These are phyloP conservation scores for Microtus pennsylvanicus DNA, from an alignment of 2,113 vertebrate species.

Conservation along the genomic window DNA sequence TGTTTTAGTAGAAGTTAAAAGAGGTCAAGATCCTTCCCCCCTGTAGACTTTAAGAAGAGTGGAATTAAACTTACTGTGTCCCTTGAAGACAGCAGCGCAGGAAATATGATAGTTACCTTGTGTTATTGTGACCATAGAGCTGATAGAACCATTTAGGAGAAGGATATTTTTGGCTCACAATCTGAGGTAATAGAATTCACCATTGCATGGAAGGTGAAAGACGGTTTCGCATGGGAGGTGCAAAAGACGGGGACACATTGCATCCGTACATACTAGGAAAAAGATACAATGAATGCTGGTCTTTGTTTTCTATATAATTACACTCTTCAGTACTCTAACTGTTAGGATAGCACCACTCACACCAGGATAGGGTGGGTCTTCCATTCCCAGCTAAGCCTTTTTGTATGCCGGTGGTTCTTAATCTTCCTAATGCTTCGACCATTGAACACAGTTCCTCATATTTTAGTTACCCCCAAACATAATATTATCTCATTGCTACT, in stretches of 20 bases:
- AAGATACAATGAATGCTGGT: neutral
- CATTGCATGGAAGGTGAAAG: neutral
- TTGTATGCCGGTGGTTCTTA: neutral
- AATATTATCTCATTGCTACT: neutral
- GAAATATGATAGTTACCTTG: neutral
- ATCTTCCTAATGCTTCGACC: neutral
- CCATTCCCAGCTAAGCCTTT: too few species aligned
- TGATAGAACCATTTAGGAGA: neutral
- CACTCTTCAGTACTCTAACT: neutral
- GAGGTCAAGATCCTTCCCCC: neutral
- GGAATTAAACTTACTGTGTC: neutral
- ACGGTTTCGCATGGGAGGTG: fast-evolving
- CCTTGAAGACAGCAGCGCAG: neutral
- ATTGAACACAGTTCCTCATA: neutral
- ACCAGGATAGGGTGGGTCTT: fast-evolving
- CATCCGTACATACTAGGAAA: neutral
- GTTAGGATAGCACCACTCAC: neutral
- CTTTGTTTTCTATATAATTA: neutral
- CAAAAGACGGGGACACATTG: too few species aligned
- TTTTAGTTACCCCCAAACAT: neutral
- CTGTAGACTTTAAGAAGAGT: neutral
- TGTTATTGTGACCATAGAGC: neutral
- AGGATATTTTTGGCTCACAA: neutral
- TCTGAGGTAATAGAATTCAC: neutral
- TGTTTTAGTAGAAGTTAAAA: neutral